A percentile compares a stretch with the other conserved stretches of the same genome.
phyloP scores from a whole-genome alignment of 2,888 invertebrate species.

The Chloromyia formosa region DNA sequence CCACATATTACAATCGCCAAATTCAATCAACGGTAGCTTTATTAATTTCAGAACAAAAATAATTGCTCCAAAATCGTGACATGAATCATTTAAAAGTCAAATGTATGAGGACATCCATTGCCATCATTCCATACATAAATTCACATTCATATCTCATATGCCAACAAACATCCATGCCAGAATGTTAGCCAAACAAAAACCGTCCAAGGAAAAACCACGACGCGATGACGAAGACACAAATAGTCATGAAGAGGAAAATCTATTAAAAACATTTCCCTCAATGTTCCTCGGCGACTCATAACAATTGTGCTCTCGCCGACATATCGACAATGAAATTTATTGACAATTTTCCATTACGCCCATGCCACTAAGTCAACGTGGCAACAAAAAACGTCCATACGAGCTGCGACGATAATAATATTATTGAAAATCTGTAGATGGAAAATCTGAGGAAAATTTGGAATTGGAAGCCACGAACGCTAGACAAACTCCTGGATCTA shows the following conservation, averaged over 20 bases:
- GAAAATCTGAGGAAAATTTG: constrained; percentile 38
- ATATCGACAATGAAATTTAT: constrained; percentile 48
- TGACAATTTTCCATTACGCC: constrained; percentile 46
- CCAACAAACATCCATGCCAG: neutral
- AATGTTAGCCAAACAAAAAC: neutral
- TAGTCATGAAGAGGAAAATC: constrained; percentile 30
- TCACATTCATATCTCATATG: neutral
- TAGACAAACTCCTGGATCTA: constrained; percentile 5
- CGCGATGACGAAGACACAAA: constrained; percentile 14
- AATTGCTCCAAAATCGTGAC: constrained; percentile 17
- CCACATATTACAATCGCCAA: neutral
- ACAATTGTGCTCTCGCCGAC: constrained; percentile 25
- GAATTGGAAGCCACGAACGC: constrained; percentile 4
- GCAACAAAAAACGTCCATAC: neutral
- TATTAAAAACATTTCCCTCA: constrained; percentile 34
- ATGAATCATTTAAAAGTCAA: constrained; percentile 19
- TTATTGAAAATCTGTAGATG: constrained; percentile 9
- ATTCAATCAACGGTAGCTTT: constrained; percentile 18
- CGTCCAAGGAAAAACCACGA: neutral
- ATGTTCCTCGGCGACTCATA: constrained; percentile 38
- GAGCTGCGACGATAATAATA: neutral
- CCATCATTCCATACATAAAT: neutral
- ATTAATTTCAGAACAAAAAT: constrained; percentile 21
- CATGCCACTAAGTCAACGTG: neutral
- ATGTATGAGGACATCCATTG: neutral